These are phyloP conservation scores for Bujurquina vittata DNA, from an alignment of 2,113 vertebrate species.

Conservation along the genomic window DNA sequence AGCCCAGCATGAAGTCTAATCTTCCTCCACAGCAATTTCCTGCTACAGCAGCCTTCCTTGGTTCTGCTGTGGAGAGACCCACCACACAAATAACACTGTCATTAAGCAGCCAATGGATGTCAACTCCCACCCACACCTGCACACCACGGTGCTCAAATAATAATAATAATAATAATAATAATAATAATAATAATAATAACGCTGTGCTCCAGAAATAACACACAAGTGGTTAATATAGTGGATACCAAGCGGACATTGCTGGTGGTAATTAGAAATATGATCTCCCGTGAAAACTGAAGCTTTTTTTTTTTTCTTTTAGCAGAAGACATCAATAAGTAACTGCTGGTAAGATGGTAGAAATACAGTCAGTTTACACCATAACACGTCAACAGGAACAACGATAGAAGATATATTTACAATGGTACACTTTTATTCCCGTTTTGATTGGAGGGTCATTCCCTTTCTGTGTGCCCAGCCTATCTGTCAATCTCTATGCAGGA, in stretches of 20 bases:
- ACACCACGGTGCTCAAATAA: constrained; percentile 50
- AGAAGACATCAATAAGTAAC: not conserved
- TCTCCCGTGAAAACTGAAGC: not conserved
- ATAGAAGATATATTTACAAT: not conserved
- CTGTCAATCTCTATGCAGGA: not conserved
- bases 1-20: constrained; percentile 74
- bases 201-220: constrained; percentile 46
- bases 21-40: constrained; percentile 79
- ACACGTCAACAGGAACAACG: not conserved
- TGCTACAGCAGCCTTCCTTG: constrained; percentile 69
- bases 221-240: constrained; percentile 41
- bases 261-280: constrained; percentile 16
- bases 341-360: not conserved
- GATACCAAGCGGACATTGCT: not conserved
- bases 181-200: constrained; percentile 53
- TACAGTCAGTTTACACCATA: not conserved
- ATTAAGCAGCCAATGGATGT: constrained; percentile 73
- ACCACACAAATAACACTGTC: constrained; percentile 73
- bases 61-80: constrained; percentile 59
- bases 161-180: constrained; percentile 51
- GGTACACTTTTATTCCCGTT: not conserved
- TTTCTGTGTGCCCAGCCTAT: not conserved
- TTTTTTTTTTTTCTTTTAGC: not conserved
- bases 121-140: constrained; percentile 79
- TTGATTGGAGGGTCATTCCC: not conserved